Evolutionary conservation across 2,113 vertebrate genomes (phyloP).

Genomic region (human): GRCh38 chr18:12811501-12812000

Average conservation of each 20-base stretch:
- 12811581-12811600: no score
- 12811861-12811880: background rate
- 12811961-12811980: background rate
- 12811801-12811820: background rate
- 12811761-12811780: background rate
- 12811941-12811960: background rate
- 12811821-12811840: background rate
- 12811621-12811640: no score
- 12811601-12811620: no score
- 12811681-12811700: background rate
- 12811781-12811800: background rate
- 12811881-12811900: background rate
- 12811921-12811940: background rate
- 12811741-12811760: background rate
- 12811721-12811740: background rate
- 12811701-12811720: background rate
- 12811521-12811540: background rate
- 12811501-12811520: background rate
- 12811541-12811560: background rate
- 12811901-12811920: no score
- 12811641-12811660: no score
- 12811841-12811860: background rate
- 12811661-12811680: no score
- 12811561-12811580: background rate
- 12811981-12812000: background rate